Conservation (phyloP, 2,888 invertebrate genomes). For the Pseudanteris insignis region DNA sequence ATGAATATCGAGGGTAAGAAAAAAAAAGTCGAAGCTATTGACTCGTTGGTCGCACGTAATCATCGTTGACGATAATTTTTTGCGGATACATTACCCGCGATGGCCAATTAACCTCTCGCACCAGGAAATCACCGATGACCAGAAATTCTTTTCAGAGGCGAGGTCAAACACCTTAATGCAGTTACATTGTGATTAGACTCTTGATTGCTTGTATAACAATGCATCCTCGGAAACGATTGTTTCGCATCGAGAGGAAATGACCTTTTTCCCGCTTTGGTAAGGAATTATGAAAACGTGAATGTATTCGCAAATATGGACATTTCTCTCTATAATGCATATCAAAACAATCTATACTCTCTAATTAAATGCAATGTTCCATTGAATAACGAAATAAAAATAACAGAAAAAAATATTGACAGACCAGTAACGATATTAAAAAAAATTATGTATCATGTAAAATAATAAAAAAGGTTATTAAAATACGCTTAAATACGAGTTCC, state of each 20-base stretch:
- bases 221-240: conserved; percentile 33
- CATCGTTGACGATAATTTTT: conserved; percentile 35
- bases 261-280: conserved; percentile 9
- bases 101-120: conserved; percentile 45
- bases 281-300: conserved; percentile 6
- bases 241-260: conserved; percentile 19
- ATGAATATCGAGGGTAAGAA: no score
- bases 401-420: no score
- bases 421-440: no score
- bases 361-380: no score
- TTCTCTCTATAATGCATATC: no score
- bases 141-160: conserved; percentile 43
- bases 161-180: conserved; percentile 38
- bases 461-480: no score
- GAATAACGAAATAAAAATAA: no score
- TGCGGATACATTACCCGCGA: conserved; percentile 26
- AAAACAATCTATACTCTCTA: no score
- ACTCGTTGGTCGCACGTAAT: conserved; percentile 14
- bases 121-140: conserved; percentile 40
- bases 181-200: conserved; percentile 32
- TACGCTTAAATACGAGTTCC: no score
- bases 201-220: conserved; percentile 40
- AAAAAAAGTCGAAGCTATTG: conserved; percentile 14
- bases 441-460: no score
- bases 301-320: no score